Conservation (phyloP, 2,888 invertebrate species). For the Octodonta nipae region DNA sequence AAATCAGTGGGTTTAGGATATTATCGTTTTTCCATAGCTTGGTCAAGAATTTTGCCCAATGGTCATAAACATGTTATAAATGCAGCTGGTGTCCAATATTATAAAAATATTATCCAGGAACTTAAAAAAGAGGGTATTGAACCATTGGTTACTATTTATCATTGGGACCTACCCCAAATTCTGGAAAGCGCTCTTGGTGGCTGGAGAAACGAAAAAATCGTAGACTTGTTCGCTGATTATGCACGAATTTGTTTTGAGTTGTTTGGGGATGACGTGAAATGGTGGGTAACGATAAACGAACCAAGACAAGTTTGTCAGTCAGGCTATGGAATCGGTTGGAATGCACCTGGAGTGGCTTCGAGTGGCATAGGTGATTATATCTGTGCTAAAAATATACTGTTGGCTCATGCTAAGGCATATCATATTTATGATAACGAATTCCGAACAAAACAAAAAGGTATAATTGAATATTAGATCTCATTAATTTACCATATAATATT, state of each 20-base stretch:
- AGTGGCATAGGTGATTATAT: slow-evolving; percentile 46
- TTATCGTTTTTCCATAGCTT: slow-evolving; percentile 29
- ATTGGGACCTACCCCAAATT: slow-evolving; percentile 43
- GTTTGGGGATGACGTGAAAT: slow-evolving; percentile 25
- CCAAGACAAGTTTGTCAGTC: slow-evolving; percentile 27
- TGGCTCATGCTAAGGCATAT: slow-evolving; percentile 55
- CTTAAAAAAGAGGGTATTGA: slow-evolving; percentile 40
- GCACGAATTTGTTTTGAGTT: slow-evolving; percentile 33
- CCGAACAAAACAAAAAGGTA: slow-evolving; percentile 41
- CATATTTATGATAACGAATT: slow-evolving; percentile 50
- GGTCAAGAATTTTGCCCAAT: slow-evolving; percentile 39
- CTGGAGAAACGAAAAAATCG: slow-evolving; percentile 41
- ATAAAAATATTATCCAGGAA: slow-evolving; percentile 16
- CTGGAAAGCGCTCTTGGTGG: slow-evolving; percentile 31
- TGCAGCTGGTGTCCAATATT: slow-evolving; percentile 32
- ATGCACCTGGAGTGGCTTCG: slow-evolving; percentile 29
- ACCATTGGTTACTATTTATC: slow-evolving; percentile 41
- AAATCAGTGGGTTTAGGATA: too few species aligned
- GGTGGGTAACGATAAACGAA: slow-evolving; percentile 43
- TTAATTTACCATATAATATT: neutral
- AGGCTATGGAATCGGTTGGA: slow-evolving; percentile 21
- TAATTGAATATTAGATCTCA: too few species aligned
- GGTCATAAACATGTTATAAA: slow-evolving; percentile 39
- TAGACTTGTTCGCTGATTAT: slow-evolving; percentile 42
- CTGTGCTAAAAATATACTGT: slow-evolving; percentile 49